A percentile compares a stretch with the other conserved stretches of the same genome.
Evolutionary conservation across 1,140 invertebrate genomes (phyloP).

Genomic region (Oncopodura yosiiana): DNA sequence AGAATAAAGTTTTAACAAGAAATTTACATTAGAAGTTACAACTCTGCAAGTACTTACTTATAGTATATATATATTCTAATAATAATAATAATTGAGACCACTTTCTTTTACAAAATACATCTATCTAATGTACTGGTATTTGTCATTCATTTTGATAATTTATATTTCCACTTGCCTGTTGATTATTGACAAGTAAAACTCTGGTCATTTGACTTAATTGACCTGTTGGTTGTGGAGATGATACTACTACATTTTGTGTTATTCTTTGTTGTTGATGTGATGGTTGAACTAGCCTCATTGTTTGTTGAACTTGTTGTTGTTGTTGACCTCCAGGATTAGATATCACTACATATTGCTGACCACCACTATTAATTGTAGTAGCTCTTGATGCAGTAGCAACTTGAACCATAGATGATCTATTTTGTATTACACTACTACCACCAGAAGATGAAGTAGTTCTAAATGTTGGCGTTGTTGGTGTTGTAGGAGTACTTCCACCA

Average conservation of each 20-base stretch:
- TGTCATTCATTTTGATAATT: background rate
- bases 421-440: background rate
- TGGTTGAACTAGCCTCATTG: background rate
- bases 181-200: conserved; percentile 20
- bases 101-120: background rate
- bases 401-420: background rate
- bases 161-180: background rate
- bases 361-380: background rate
- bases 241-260: background rate
- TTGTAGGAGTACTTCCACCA: background rate
- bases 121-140: background rate
- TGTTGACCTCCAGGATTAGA: conserved; percentile 2
- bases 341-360: conserved; percentile 20
- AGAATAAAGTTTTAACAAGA: too few relatives aligned
- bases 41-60: too few relatives aligned
- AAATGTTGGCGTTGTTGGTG: background rate
- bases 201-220: conserved; percentile 20
- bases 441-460: background rate
- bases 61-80: too few relatives aligned
- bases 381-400: background rate
- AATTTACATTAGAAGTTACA: too few relatives aligned
- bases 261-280: background rate
- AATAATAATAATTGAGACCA: too few relatives aligned
- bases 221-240: background rate
- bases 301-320: conserved; percentile 10